These are phyloP conservation scores for Wiebesia pumilae DNA, from an alignment of 1,140 invertebrate genomes.

Conservation along the genomic window DNA sequence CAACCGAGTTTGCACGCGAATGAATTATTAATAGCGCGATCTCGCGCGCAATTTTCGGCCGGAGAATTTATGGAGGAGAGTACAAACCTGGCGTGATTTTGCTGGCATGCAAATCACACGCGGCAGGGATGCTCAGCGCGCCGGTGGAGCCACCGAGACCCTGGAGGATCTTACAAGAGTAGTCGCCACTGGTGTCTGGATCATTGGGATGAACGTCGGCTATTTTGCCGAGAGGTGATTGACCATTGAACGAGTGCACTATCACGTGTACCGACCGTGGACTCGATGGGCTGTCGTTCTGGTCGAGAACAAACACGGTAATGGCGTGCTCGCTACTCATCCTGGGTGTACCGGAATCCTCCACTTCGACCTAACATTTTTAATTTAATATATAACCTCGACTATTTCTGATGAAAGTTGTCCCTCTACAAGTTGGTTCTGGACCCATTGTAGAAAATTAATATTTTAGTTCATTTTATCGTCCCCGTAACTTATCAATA, in stretches of 20 bases:
- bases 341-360: slow-evolving; percentile 90
- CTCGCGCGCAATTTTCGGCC: slow-evolving; percentile 55
- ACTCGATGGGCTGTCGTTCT: slow-evolving; percentile 93
- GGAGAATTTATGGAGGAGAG: slow-evolving; percentile 13
- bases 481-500: too few relatives aligned
- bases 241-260: slow-evolving; percentile 85
- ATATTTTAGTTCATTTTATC: too few relatives aligned
- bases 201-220: slow-evolving; percentile 94
- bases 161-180: slow-evolving; percentile 87
- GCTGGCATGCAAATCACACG: slow-evolving; percentile 86
- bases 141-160: slow-evolving; percentile 70
- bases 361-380: slow-evolving; percentile 92
- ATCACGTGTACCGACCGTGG: slow-evolving; percentile 88
- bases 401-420: too few relatives aligned
- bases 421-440: too few relatives aligned
- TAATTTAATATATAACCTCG: too few relatives aligned
- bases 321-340: slow-evolving; percentile 87
- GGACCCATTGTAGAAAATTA: too few relatives aligned
- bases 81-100: slow-evolving; percentile 78
- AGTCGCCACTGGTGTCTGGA: slow-evolving; percentile 89
- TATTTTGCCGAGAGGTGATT: slow-evolving; percentile 85
- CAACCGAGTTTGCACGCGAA: slow-evolving; percentile 45
- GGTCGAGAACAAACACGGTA: slow-evolving; percentile 87
- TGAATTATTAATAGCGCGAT: slow-evolving; percentile 65
- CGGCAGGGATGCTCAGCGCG: slow-evolving; percentile 83